Conservation (phyloP, 2,888 invertebrate genomes). For the Lottia scabra region DNA sequence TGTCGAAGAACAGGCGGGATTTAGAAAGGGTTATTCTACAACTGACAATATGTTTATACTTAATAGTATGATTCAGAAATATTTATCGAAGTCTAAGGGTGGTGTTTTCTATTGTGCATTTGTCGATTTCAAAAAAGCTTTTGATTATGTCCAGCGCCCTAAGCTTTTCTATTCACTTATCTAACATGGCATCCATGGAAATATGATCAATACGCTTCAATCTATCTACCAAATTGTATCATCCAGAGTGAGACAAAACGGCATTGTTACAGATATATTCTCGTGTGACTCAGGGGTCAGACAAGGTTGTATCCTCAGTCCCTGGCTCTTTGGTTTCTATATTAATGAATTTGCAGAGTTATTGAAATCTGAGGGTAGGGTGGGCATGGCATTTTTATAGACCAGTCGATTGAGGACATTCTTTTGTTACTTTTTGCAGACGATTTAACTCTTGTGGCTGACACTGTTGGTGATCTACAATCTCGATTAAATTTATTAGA, state of each 20-base stretch:
- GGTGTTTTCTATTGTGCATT: not conserved
- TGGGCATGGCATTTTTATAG: not conserved
- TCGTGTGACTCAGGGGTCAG: not conserved
- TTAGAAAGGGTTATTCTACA: not conserved
- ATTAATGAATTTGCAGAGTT: not conserved
- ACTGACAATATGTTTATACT: not conserved
- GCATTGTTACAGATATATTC: not conserved
- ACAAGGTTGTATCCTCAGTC: not conserved
- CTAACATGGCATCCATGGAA: not conserved
- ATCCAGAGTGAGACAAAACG: not conserved
- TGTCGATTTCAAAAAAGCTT: not conserved
- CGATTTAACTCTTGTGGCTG: constrained; percentile 27
- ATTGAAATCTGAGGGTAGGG: not conserved
- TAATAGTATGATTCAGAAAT: not conserved
- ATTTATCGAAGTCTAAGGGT: not conserved
- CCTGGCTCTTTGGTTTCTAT: not conserved
- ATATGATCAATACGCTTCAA: not conserved
- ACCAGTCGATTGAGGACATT: constrained; percentile 3
- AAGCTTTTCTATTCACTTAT: not conserved
- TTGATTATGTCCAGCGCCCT: not conserved
- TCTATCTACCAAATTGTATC: not conserved
- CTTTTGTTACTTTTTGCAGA: constrained; percentile 28
- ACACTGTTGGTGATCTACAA: constrained; percentile 26
- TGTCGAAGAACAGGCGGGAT: not conserved
- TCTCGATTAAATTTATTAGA: constrained; percentile 20